Evolutionary conservation across 2,888 invertebrate species (phyloP).

Genomic region (Hydropsyche betteni): DNA sequence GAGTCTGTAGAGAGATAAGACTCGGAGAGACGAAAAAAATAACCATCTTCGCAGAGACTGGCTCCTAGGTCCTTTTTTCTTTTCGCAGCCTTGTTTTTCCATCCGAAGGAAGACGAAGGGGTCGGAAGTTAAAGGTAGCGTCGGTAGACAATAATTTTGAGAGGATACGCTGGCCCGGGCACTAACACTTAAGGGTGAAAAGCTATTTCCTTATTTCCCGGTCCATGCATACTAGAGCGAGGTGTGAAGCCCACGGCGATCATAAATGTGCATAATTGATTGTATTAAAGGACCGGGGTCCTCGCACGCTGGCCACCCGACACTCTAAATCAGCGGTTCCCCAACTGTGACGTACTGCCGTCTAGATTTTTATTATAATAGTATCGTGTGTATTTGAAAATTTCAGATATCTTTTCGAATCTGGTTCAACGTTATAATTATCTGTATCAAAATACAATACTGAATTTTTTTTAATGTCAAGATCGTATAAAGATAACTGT

Average conservation of each 20-base stretch:
- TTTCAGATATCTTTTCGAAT: too few species aligned
- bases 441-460: too few species aligned
- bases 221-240: slow-evolving; percentile 48
- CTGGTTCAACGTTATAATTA: too few species aligned
- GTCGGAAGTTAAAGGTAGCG: slow-evolving; percentile 40
- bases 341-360: slow-evolving; percentile 16
- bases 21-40: slow-evolving; percentile 40
- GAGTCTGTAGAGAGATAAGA: slow-evolving; percentile 26
- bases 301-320: slow-evolving; percentile 13
- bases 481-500: too few species aligned
- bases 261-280: slow-evolving; percentile 52
- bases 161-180: slow-evolving; percentile 30
- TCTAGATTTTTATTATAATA: not conserved
- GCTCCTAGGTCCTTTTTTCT: too few species aligned
- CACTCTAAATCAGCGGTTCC: slow-evolving; percentile 38
- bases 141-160: slow-evolving; percentile 43
- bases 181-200: slow-evolving; percentile 49
- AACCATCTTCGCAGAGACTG: not conserved
- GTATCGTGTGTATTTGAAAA: too few species aligned
- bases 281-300: slow-evolving; percentile 43
- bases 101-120: not conserved
- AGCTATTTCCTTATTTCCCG: slow-evolving; percentile 48
- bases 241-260: slow-evolving; percentile 46
- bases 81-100: too few species aligned
- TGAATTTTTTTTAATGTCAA: too few species aligned